phyloP scores from a whole-genome alignment of 1,140 invertebrate genomes.

The Drosophila ananassae region DNA sequence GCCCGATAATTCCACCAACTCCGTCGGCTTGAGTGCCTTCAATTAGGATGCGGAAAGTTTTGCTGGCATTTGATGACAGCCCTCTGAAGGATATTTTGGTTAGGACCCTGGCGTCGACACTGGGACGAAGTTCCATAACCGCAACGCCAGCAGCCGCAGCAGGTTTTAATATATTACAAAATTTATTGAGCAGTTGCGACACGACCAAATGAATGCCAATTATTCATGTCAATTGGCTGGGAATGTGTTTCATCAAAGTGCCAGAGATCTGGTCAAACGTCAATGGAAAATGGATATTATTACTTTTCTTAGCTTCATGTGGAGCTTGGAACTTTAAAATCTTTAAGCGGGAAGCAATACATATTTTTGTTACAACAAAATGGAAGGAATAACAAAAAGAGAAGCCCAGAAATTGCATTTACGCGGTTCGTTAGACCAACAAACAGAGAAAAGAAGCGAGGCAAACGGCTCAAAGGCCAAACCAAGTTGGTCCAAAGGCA shows the following conservation, averaged over 20 bases:
- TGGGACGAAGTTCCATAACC: constrained; percentile 4
- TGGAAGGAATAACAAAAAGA: constrained; percentile 22
- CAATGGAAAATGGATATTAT: not conserved
- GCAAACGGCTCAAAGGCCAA: constrained; percentile 62
- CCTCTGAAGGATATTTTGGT: not conserved
- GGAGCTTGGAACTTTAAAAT: constrained; percentile 32
- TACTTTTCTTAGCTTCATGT: not conserved
- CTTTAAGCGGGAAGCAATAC: constrained; percentile 57
- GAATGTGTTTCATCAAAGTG: constrained; percentile 7
- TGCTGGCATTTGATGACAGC: constrained; percentile 7
- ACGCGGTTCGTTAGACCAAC: constrained; percentile 78
- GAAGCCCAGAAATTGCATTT: constrained; percentile 74
- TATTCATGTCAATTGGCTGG: constrained; percentile 17
- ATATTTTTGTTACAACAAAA: constrained; percentile 42
- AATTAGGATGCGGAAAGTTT: constrained; percentile 46
- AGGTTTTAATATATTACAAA: constrained; percentile 30
- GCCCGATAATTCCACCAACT: constrained; percentile 15
- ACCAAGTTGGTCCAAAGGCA: constrained; percentile 57
- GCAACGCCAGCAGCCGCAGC: constrained; percentile 8
- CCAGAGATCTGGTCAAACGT: not conserved
- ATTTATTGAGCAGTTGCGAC: constrained; percentile 33
- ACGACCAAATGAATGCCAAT: constrained; percentile 28
- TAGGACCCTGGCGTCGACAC: not conserved
- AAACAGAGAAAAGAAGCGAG: constrained; percentile 55
- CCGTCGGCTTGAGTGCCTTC: constrained; percentile 6